Evolutionary conservation across 2,888 invertebrate species (phyloP).

Genomic region (Brenthis hecate): DNA sequence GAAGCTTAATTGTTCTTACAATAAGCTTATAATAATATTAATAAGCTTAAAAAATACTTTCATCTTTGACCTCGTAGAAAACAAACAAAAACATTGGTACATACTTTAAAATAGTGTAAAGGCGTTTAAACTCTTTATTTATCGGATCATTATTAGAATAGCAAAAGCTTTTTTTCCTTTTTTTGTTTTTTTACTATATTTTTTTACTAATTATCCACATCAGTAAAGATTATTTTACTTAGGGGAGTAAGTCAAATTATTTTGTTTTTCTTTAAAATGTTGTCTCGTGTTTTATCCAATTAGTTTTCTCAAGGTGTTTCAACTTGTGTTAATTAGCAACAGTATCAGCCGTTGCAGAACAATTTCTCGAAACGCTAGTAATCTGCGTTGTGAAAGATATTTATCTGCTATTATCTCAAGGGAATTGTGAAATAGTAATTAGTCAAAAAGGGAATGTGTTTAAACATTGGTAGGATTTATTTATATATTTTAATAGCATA

Average conservation of each 20-base stretch:
- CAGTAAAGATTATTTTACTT: too few species aligned
- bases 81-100: too few species aligned
- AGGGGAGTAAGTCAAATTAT: neutral
- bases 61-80: too few species aligned
- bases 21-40: too few species aligned
- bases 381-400: constrained; percentile 21
- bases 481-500: neutral
- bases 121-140: too few species aligned
- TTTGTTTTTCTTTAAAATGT: neutral
- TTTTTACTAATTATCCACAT: neutral
- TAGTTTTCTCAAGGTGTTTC: constrained; percentile 14
- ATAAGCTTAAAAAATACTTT: too few species aligned
- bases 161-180: too few species aligned
- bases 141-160: too few species aligned
- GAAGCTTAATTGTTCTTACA: too few species aligned
- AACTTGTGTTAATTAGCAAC: constrained; percentile 20
- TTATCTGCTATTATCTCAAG: constrained; percentile 13
- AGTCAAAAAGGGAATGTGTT: neutral
- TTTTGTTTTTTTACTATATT: too few species aligned
- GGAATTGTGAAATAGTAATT: constrained; percentile 21
- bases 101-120: too few species aligned
- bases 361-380: constrained; percentile 6
- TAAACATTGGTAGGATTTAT: neutral
- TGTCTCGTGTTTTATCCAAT: constrained; percentile 25
- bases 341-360: constrained; percentile 15